Evolutionary conservation across 2,113 vertebrate species (phyloP), one percentile per base, ranked within the genome.

Genomic region (Platysteira castanea): DNA sequence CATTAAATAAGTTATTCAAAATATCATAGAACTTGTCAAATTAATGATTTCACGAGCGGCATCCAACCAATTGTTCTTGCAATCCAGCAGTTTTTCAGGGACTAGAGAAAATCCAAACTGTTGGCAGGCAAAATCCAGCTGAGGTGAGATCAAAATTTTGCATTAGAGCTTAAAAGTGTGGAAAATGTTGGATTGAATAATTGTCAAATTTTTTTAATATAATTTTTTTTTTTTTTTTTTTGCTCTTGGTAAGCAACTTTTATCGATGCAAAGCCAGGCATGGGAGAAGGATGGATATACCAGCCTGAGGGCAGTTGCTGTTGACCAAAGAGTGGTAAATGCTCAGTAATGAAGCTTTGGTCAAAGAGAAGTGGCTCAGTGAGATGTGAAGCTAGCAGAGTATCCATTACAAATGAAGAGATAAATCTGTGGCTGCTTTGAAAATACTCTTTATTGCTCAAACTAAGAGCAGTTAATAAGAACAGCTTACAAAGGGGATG

Each of bases 1-100:
- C 70, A 89, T 96, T 94, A 84, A 95, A 77, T 60, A 65, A 84
- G 19, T 85, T 90, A 86, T 64, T 78, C 88, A 87, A 67, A 96
- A 53, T 94, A 80, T 78, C 67, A 26, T 22, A 56, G 76, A 82
- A 84, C 75, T 87, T 74, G 59, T 88, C 42, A 69, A 92, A 93
- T 84, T 15, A 60, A 75, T 41, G 30, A 47, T 90, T 96, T 92
- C 83, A 77, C 63, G 92, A 87, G 69, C 9, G 2, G 11, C 37
- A 44, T 69, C 64, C 76, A 83, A 84, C 35, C 39, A 85, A 54
- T 92, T 95, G 82, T 65, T 93, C 83, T 61, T 63, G 50, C 77
- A 65, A 35, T 31, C 20, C 49, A 76, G 70, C 69, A 73, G 42
- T 59, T 90, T 87, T 87, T 85, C 77, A 79, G 67, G 57, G 65